phyloP scores from a whole-genome alignment of 2,888 invertebrate genomes.

The Xiphydria camelus region DNA sequence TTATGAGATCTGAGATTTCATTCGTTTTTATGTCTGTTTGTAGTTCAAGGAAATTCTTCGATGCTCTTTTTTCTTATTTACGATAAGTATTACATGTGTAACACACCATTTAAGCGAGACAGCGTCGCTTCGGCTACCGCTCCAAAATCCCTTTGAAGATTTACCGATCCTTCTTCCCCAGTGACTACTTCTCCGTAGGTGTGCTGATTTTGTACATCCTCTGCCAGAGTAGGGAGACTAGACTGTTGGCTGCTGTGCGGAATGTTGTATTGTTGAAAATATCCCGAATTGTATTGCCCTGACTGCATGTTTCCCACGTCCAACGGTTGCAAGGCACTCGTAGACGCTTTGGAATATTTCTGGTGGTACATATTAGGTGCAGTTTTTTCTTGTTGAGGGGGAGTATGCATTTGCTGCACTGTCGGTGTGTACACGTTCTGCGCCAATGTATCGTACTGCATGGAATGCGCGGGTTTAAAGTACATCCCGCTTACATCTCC shows the following conservation, averaged over 20 bases:
- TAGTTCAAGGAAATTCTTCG: background rate
- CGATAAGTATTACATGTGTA: background rate
- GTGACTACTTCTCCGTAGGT: too few species aligned
- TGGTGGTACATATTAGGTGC: background rate
- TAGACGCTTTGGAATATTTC: constrained; percentile 10
- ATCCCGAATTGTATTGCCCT: constrained; percentile 9
- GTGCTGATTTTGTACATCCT: constrained; percentile 11
- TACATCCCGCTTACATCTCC: background rate
- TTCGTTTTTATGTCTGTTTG: too few species aligned
- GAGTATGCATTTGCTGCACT: background rate
- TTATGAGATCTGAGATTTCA: background rate
- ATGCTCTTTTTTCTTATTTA: background rate
- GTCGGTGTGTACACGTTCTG: background rate
- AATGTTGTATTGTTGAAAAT: constrained; percentile 4
- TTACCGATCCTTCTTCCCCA: background rate
- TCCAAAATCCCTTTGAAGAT: background rate
- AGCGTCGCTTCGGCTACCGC: background rate
- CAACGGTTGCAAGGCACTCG: background rate
- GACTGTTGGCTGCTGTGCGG: constrained; percentile 12
- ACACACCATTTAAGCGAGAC: constrained; percentile 1
- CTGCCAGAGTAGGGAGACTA: constrained; percentile 9
- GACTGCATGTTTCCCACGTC: constrained; percentile 6
- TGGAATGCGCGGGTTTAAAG: background rate
- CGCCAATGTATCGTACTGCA: background rate
- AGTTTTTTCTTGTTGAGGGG: background rate